Evolutionary conservation across 2,113 vertebrate genomes (phyloP).

Genomic region (Crypturellus undulatus): DNA sequence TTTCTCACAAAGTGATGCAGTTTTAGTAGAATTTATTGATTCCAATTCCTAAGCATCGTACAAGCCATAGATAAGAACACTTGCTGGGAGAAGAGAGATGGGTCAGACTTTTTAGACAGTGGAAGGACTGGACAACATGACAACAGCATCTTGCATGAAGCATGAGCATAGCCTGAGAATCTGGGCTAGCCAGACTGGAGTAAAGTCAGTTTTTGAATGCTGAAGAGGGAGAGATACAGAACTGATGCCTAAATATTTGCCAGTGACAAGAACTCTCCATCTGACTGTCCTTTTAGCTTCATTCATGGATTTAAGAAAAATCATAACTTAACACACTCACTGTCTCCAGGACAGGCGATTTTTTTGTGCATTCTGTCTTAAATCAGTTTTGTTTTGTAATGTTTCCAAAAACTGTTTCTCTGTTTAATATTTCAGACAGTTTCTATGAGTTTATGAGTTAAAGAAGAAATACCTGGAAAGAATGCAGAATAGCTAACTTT

Average conservation of each 20-base stretch:
- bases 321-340: neutral
- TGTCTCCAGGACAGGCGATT: neutral
- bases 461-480: neutral
- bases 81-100: neutral
- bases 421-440: neutral
- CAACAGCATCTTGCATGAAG: neutral
- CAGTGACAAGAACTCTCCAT: neutral
- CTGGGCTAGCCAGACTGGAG: neutral
- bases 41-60: neutral
- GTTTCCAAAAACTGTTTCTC: neutral
- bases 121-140: neutral
- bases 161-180: neutral
- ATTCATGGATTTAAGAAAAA: neutral
- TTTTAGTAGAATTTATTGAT: neutral
- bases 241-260: neutral
- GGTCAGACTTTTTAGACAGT: neutral
- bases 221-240: neutral
- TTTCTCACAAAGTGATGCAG: neutral
- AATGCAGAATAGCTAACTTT: neutral
- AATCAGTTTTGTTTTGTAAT: neutral
- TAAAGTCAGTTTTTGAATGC: neutral
- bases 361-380: neutral
- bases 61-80: neutral
- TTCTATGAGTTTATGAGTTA: neutral
- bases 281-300: neutral